Evolutionary conservation across 2,113 vertebrate genomes (phyloP), one percentile per base, ranked within the genome.

Genomic region (Mormoops blainvillei): DNA sequence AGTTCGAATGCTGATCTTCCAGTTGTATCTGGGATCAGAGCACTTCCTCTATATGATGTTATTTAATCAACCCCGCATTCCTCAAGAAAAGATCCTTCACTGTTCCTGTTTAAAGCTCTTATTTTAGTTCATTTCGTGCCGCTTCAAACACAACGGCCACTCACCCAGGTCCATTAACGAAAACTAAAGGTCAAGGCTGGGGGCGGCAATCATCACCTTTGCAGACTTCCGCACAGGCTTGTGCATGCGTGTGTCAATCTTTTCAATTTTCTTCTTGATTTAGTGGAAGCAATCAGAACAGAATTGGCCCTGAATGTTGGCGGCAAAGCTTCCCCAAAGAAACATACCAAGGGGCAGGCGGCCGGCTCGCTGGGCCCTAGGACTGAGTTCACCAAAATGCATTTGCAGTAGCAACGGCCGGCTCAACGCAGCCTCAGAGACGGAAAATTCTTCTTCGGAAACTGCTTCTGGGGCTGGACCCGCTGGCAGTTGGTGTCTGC

Each of bases 151-250:
- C 96, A 88, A 91, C 63, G 19, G 28, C 96, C 94, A 31, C 94
- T 98, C 97, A 77, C 74, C 36, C 20, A 0, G 81, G 76, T 86
- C 97, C 97, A 97, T 98, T 98, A 98, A 98, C 96, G 96, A 97
- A 98, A 98, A 98, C 97, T 97, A 96, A 98, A 98, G 98, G 98
- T 98, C 98, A 97, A 48, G 93, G 97, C 97, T 90, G 85, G 97
- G 97, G 98, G 95, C 89, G 3, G 73, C 38, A 1, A 74, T 96
- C 0, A 45, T 92, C 94, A 94, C 97, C 4, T 77, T 94, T 77
- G 63, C 80, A n/a, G 0, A 86, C 61, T 97, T 95, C 88, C 45
- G 16, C 38, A 24, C 15, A 5, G 19, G 33, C 5, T 9, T 19
- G 67, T 73, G 56, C 54, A 52, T 12, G 14, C 20, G 15, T 56